Evolutionary conservation across 2,888 invertebrate genomes (phyloP).

Genomic region (Agriotes lineatus): DNA sequence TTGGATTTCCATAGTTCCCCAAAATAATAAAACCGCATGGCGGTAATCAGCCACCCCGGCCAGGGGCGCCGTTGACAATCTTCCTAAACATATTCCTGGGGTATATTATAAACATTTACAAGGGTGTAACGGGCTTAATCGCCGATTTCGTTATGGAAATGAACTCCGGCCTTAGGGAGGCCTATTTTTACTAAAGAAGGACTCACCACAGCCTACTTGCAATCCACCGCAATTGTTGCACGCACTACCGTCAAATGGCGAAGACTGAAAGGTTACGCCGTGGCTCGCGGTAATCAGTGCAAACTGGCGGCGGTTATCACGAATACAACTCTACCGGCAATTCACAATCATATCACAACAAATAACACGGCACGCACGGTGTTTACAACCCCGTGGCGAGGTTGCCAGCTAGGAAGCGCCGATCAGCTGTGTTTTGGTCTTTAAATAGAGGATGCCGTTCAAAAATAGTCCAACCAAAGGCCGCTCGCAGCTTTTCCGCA

Average conservation of each 20-base stretch:
- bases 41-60: neutral
- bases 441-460: slow-evolving; percentile 13
- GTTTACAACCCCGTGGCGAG: slow-evolving; percentile 8
- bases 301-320: neutral
- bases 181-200: neutral
- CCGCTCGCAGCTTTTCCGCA: slow-evolving; percentile 6
- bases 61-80: neutral
- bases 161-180: neutral
- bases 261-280: neutral
- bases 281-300: neutral
- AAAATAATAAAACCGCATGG: neutral
- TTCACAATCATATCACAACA: slow-evolving; percentile 7
- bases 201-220: neutral
- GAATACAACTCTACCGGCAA: no score
- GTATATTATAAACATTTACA: slow-evolving; percentile 6
- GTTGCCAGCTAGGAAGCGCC: neutral
- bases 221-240: neutral
- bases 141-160: slow-evolving; percentile 1
- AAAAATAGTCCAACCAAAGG: slow-evolving; percentile 17
- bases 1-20: no score
- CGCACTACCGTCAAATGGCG: neutral
- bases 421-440: slow-evolving; percentile 24
- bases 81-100: neutral
- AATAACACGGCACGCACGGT: neutral
- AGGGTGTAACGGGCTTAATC: neutral